Base-by-base conservation (phyloP, 2,797 vertebrate species). In the Arnoldichthys spilopterus region DNA sequence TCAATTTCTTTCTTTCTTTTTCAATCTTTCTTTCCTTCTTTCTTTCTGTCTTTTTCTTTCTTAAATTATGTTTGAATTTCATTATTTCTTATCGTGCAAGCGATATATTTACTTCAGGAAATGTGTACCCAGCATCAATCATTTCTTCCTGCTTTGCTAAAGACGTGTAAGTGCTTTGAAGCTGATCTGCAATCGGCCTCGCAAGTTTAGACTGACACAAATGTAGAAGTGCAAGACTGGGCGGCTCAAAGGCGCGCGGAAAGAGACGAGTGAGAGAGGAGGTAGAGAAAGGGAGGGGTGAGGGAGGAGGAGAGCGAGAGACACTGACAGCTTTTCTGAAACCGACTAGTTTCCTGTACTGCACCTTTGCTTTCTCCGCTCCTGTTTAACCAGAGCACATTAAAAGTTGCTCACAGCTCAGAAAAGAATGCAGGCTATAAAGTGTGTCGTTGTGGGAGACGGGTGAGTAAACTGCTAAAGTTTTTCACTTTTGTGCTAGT, bases 401-500 rank as follows among this genome's bases (percentile, higher is more conserved):
- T 72, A 78, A 66, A 64, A 75, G 74, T 72, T 68, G 22, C 5
- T 34, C 28, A 47, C 26, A 49, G 78, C 12, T 22, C 40, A 11
- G 28, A n/a, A n/a, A 63, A 43, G 49, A 77, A 87, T 87, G 84
- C 85, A 90, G 78, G 84, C 86, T 20, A 89, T 90, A 67, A 86
- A 88, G 73, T 88, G 84, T 74, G 84, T 76, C 56, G 79, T 88
- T 32, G 89, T 90, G 22, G 89, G 89, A 74, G 89, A 90, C 66
- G 76, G 83, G 86, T 87, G 66, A 86, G 82, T 86, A 4, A 59
- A 56, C 20, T 5, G 3, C 34, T 26, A 20, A 40, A 12, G 8
- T 82, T 58, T 16, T 28, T 49, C 32, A 53, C 6, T 54, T 58
- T 5, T 34, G 3, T 56, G 20, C 69, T 45, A 49, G 49, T 24